A percentile compares a stretch with the other conserved stretches of the same genome.
phyloP scores from a whole-genome alignment of 2,797 vertebrate species.

The Sebastes alutus region DNA sequence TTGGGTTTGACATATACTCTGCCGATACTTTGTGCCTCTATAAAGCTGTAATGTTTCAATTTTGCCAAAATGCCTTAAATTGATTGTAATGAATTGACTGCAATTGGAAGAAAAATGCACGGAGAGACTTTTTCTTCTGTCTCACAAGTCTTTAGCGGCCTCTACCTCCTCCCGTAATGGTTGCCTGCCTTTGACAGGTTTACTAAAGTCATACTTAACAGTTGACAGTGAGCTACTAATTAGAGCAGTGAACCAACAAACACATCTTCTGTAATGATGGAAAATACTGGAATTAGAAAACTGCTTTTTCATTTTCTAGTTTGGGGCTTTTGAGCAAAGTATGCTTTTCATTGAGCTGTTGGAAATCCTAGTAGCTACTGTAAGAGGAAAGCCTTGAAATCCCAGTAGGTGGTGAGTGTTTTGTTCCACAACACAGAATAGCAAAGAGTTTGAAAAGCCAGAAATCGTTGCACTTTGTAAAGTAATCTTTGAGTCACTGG shows the following conservation, averaged over 20 bases:
- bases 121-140: neutral
- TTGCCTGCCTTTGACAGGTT: neutral
- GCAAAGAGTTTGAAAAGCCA: constrained; percentile 7
- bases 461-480: neutral
- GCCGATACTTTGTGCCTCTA: constrained; percentile 22
- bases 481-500: neutral
- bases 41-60: neutral
- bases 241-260: neutral
- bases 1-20: neutral
- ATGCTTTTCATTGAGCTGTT: constrained; percentile 1
- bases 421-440: neutral
- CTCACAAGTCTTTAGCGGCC: neutral
- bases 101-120: neutral
- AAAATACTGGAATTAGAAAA: constrained; percentile 15
- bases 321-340: neutral
- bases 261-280: neutral
- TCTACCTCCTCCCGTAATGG: neutral
- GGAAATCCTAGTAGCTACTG: constrained; percentile 9
- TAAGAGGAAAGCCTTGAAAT: constrained; percentile 28
- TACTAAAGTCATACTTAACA: neutral
- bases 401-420: neutral
- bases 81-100: neutral
- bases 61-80: neutral
- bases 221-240: constrained; percentile 2
- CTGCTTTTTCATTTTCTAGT: constrained; percentile 11